Percentiles rank a stretch among this genome's conserved stretches.
Conservation (phyloP, 2,888 invertebrate genomes). For the Dendrolimus houi region DNA sequence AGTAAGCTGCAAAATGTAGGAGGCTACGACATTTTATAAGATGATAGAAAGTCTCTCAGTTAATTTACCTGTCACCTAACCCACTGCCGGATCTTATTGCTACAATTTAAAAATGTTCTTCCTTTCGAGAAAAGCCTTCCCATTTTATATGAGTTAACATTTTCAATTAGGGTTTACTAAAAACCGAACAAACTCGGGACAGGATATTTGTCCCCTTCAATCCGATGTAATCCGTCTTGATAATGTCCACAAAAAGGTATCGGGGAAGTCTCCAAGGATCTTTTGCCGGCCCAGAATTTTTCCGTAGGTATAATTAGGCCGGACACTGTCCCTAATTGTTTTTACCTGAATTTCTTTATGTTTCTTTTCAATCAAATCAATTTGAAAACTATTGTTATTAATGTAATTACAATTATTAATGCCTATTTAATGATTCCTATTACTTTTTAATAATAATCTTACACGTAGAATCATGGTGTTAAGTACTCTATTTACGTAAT, state of each 20-base stretch:
- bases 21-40: too few relatives aligned
- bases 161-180: conserved; percentile 20
- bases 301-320: conserved; percentile 9
- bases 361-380: too few relatives aligned
- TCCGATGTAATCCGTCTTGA: conserved; percentile 20
- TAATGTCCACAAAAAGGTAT: conserved; percentile 17
- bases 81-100: too few relatives aligned
- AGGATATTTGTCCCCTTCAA: conserved; percentile 19
- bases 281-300: conserved; percentile 14
- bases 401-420: too few relatives aligned
- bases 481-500: too few relatives aligned
- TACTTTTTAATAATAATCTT: too few relatives aligned
- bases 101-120: background rate
- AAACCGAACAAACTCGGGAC: conserved; percentile 15
- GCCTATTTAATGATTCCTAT: too few relatives aligned
- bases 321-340: background rate
- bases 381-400: too few relatives aligned
- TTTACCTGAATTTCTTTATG: background rate
- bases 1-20: too few relatives aligned
- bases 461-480: too few relatives aligned
- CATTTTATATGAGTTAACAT: conserved; percentile 5
- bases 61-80: too few relatives aligned
- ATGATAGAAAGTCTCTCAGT: too few relatives aligned
- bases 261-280: conserved; percentile 10
- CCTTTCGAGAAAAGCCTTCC: background rate